phyloP scores from a whole-genome alignment of 1,140 invertebrate species.

The Zaprionus ghesquierei region DNA sequence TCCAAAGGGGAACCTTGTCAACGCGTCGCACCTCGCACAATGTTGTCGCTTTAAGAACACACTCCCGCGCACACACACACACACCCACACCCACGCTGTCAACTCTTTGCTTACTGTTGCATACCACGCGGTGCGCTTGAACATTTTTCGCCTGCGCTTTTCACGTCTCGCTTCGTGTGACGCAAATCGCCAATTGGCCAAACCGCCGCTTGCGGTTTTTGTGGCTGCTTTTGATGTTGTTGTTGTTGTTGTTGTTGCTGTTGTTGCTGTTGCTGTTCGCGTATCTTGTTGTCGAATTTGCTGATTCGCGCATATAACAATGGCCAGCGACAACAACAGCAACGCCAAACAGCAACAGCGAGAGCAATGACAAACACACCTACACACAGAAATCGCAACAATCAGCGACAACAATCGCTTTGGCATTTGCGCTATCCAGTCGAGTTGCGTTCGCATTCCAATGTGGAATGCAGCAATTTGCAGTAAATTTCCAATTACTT shows the following conservation, averaged over 20 bases:
- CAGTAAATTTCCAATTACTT: background rate
- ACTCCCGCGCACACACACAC: background rate
- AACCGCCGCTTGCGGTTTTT: constrained; percentile 53
- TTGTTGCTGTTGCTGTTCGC: constrained; percentile 9
- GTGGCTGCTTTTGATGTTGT: constrained; percentile 24
- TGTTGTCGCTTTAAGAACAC: constrained; percentile 12
- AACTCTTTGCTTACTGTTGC: constrained; percentile 1
- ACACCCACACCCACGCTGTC: background rate
- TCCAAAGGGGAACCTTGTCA: constrained; percentile 16
- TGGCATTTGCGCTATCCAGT: background rate
- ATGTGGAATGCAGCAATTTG: background rate
- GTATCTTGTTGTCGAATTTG: constrained; percentile 58
- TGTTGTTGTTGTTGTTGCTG: constrained; percentile 26
- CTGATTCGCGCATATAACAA: constrained; percentile 53
- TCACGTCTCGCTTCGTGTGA: constrained; percentile 35
- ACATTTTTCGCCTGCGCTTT: constrained; percentile 27
- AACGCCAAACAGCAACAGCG: constrained; percentile 6
- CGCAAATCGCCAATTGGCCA: constrained; percentile 75
- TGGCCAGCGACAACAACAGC: constrained; percentile 33
- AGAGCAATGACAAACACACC: background rate
- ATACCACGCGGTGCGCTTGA: background rate
- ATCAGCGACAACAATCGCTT: background rate
- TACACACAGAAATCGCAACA: background rate
- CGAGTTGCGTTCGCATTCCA: background rate
- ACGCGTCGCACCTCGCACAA: background rate